phyloP scores from a whole-genome alignment of 2,113 vertebrate species.

The Verasper variegatus region DNA sequence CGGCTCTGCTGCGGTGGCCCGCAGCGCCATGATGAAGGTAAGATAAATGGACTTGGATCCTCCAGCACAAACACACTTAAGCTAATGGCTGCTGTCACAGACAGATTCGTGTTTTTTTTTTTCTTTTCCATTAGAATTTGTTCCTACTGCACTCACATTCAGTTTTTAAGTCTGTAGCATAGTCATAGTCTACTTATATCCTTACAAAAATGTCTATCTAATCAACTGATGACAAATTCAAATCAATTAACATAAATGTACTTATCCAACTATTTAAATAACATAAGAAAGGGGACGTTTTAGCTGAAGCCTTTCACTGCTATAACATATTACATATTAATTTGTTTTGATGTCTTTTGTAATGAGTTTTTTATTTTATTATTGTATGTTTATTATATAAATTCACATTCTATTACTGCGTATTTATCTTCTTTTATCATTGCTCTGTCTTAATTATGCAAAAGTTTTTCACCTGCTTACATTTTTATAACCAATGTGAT shows the following conservation, averaged over 20 bases:
- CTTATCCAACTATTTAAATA: not conserved
- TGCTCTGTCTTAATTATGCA: too few relatives aligned
- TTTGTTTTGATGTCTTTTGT: not conserved
- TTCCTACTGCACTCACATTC: not conserved
- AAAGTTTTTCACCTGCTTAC: too few relatives aligned
- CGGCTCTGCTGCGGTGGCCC: conserved; percentile 88
- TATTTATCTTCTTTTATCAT: too few relatives aligned
- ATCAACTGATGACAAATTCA: not conserved
- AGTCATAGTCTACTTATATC: not conserved
- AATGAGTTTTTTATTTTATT: not conserved
- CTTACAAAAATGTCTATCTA: not conserved
- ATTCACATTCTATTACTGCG: too few relatives aligned
- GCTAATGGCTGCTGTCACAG: conserved; percentile 62
- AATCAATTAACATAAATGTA: not conserved
- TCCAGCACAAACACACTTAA: conserved; percentile 66
- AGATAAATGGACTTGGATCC: conserved; percentile 48
- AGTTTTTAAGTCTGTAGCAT: too few relatives aligned
- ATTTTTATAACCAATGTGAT: too few relatives aligned
- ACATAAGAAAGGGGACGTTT: too few relatives aligned
- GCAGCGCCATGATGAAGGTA: conserved; percentile 99
- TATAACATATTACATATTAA: not conserved
- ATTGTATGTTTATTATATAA: not conserved
- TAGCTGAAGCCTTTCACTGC: too few relatives aligned
- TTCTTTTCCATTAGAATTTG: conserved; percentile 8
- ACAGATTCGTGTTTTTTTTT: conserved; percentile 22